Percentiles rank a stretch among this genome's conserved stretches.
These are phyloP conservation scores for Pseudomyrmex cubaensis DNA, from an alignment of 1,140 invertebrate species.

Conservation along the genomic window DNA sequence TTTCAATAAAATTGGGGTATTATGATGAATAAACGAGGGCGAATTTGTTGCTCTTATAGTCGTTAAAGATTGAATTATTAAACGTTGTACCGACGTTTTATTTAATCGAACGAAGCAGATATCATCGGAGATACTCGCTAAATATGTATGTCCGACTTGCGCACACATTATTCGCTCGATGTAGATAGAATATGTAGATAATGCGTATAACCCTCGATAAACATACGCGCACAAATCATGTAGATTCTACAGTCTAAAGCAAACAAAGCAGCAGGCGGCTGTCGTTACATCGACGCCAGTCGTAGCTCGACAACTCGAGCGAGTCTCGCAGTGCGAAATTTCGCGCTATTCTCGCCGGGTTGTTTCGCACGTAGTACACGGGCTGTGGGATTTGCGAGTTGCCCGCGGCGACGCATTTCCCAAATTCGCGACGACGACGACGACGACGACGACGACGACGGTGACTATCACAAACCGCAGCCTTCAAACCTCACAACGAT, in stretches of 20 bases:
- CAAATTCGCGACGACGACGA: neutral
- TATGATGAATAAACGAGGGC: neutral
- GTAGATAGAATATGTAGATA: neutral
- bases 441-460: neutral
- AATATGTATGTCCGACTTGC: neutral
- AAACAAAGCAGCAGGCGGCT: conserved; percentile 18
- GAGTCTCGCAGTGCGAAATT: conserved; percentile 55
- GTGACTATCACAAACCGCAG: neutral
- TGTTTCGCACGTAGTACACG: conserved; percentile 33
- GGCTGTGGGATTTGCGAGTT: conserved; percentile 36
- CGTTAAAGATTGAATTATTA: neutral
- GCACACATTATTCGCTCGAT: neutral
- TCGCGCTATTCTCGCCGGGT: conserved; percentile 32
- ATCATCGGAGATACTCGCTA: neutral
- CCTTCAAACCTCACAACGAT: neutral
- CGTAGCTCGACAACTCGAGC: conserved; percentile 28
- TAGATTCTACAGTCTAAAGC: neutral
- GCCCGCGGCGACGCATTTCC: conserved; percentile 13
- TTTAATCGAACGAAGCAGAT: neutral
- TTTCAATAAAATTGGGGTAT: neutral
- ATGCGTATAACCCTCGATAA: conserved; percentile 3
- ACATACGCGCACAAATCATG: conserved; percentile 2
- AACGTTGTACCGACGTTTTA: neutral
- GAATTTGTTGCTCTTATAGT: neutral
- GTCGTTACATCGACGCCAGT: conserved; percentile 17